Evolutionary conservation across 2,797 vertebrate genomes (phyloP).

Genomic region (Kryptolebias ocellatus): DNA sequence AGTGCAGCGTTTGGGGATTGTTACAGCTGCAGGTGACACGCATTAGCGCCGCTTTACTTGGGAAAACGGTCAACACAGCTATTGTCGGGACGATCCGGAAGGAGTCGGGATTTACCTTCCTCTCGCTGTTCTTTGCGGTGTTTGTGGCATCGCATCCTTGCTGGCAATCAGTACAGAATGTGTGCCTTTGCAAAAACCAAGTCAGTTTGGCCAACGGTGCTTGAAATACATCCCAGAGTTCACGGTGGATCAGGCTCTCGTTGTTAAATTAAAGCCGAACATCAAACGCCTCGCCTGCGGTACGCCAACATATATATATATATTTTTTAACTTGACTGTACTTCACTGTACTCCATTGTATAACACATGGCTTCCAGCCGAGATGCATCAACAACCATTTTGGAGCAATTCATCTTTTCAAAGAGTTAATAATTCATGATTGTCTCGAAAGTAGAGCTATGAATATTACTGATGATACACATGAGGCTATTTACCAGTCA

Average conservation of each 20-base stretch:
- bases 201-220: constrained; percentile 55
- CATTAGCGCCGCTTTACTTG: constrained; percentile 36
- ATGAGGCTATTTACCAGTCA: constrained; percentile 80
- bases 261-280: constrained; percentile 42
- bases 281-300: constrained; percentile 40
- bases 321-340: constrained; percentile 29
- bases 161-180: constrained; percentile 52
- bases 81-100: constrained; percentile 41
- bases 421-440: constrained; percentile 80
- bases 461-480: constrained; percentile 81
- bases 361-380: constrained; percentile 58
- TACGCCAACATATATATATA: constrained; percentile 11
- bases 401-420: constrained; percentile 73
- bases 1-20: constrained; percentile 31
- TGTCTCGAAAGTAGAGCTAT: constrained; percentile 74
- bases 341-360: constrained; percentile 46
- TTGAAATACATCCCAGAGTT: constrained; percentile 67
- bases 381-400: constrained; percentile 70
- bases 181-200: constrained; percentile 47
- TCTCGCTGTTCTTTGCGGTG: constrained; percentile 54
- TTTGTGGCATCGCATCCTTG: constrained; percentile 51
- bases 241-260: constrained; percentile 53
- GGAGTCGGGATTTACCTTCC: constrained; percentile 32
- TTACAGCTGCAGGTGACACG: constrained; percentile 45
- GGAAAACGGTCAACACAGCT: constrained; percentile 19